phyloP scores from a whole-genome alignment of 2,113 vertebrate genomes.

The Alligator mississippiensis region DNA sequence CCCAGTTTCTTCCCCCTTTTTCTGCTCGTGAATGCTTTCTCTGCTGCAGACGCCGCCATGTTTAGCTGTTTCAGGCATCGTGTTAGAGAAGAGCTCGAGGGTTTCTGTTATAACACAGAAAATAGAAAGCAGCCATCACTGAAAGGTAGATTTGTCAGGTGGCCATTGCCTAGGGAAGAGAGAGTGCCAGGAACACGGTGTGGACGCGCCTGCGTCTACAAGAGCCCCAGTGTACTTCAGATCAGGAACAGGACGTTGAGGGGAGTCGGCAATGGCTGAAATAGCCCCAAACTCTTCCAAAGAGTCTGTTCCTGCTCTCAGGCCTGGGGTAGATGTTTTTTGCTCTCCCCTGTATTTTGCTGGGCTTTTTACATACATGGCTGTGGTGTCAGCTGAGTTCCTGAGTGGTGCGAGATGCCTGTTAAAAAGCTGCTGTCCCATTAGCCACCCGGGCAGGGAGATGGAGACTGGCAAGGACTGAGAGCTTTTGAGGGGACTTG shows the following conservation, averaged over 20 bases:
- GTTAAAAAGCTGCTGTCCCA: not conserved
- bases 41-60: not conserved
- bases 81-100: not conserved
- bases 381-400: not conserved
- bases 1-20: not conserved
- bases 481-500: not conserved
- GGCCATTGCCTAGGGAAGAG: too few relatives aligned
- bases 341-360: not conserved
- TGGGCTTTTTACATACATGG: not conserved
- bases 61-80: not conserved
- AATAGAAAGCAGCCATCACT: not conserved
- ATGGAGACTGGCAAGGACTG: not conserved
- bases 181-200: not conserved
- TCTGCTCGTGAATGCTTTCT: too few relatives aligned
- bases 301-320: not conserved
- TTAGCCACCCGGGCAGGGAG: not conserved
- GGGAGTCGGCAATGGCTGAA: too few relatives aligned
- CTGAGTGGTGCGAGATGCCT: not conserved
- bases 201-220: not conserved
- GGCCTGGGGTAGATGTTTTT: not conserved
- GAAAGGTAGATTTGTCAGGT: not conserved
- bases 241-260: not conserved
- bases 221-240: not conserved
- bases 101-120: not conserved
- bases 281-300: not conserved